A percentile compares a stretch with the other conserved stretches of the same genome.
phyloP scores from a whole-genome alignment of 2,113 vertebrate genomes.

The Mola mola region DNA sequence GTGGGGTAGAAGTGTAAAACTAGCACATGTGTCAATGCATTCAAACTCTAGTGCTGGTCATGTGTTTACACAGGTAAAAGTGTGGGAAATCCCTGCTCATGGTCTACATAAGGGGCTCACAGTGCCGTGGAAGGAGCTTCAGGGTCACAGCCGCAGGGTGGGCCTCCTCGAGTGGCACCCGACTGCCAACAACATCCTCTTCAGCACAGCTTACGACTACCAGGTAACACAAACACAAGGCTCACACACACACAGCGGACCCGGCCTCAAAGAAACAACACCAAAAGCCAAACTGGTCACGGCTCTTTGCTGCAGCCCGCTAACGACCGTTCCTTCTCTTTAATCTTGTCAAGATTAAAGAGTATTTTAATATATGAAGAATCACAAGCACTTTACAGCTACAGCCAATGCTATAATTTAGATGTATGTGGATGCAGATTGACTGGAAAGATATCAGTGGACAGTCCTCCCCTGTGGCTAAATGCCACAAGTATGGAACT shows the following conservation, averaged over 20 bases:
- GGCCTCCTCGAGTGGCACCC: slow-evolving; percentile 95
- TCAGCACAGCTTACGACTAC: slow-evolving; percentile 92
- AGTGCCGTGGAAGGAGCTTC: slow-evolving; percentile 84
- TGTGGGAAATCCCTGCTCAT: slow-evolving; percentile 91
- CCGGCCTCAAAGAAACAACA: slow-evolving; percentile 2
- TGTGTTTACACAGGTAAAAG: slow-evolving; percentile 86
- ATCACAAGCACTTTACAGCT: too few species aligned
- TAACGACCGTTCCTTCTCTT: too few species aligned
- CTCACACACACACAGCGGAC: background rate
- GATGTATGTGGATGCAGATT: too few species aligned
- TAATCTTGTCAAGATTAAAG: too few species aligned
- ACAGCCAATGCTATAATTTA: too few species aligned
- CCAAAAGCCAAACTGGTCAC: slow-evolving; percentile 31
- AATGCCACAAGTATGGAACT: too few species aligned
- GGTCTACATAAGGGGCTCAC: slow-evolving; percentile 86
- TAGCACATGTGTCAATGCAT: too few species aligned
- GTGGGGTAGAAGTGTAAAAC: too few species aligned
- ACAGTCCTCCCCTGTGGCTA: too few species aligned
- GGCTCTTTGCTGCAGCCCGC: background rate
- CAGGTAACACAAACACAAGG: slow-evolving; percentile 80
- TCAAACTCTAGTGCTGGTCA: background rate
- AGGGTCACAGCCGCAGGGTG: slow-evolving; percentile 88
- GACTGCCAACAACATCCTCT: slow-evolving; percentile 88
- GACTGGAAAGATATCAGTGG: too few species aligned
- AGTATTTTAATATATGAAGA: too few species aligned